Conservation (phyloP, 2,113 vertebrate species). For the Upupa epops region DNA sequence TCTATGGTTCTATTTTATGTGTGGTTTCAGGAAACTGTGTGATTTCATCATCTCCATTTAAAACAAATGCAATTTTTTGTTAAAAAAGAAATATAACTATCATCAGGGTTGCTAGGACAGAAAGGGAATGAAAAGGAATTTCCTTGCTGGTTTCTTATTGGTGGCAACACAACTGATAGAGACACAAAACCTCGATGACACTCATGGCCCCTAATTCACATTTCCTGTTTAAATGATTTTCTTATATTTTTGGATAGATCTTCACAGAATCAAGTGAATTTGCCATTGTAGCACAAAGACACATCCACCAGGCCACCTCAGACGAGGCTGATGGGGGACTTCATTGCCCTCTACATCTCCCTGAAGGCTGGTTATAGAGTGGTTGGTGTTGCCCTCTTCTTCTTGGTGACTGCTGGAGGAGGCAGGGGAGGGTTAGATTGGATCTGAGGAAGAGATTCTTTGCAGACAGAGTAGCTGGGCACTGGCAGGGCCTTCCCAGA, state of each 20-base stretch:
- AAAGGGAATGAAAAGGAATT: background rate
- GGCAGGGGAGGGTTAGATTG: too few species aligned
- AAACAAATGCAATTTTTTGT: background rate
- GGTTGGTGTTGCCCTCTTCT: too few species aligned
- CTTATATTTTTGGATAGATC: background rate
- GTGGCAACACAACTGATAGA: background rate
- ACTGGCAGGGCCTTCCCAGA: too few species aligned
- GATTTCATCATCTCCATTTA: background rate
- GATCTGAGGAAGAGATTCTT: too few species aligned
- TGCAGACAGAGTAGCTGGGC: too few species aligned
- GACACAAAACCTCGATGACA: background rate
- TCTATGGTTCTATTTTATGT: too few species aligned
- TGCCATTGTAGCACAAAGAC: background rate
- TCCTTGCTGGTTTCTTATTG: background rate
- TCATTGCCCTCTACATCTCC: too few species aligned
- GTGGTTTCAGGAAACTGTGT: background rate
- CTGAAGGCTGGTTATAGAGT: too few species aligned
- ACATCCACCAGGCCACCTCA: background rate
- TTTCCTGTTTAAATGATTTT: background rate
- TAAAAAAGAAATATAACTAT: background rate
- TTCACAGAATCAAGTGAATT: background rate
- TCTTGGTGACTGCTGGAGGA: too few species aligned
- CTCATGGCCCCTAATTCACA: background rate
- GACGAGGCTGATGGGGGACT: too few species aligned
- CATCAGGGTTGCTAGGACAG: background rate